phyloP scores from a whole-genome alignment of 2,888 invertebrate species.

The Andricus quercusramuli region DNA sequence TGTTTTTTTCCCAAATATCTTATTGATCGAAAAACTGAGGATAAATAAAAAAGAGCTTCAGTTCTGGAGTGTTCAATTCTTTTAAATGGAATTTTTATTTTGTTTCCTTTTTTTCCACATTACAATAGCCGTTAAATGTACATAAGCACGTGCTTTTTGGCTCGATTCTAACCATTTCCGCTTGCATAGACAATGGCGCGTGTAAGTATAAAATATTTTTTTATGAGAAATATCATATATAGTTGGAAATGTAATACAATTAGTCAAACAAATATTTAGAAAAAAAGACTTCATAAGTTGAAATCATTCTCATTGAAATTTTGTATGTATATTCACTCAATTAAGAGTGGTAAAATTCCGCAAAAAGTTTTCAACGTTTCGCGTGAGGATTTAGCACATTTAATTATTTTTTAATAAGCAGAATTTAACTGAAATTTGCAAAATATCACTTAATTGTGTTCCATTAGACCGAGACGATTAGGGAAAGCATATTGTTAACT shows the following conservation, averaged over 20 bases:
- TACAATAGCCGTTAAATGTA: slow-evolving; percentile 33
- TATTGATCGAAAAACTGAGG: background rate
- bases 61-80: background rate
- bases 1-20: background rate
- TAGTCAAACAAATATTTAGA: too few species aligned
- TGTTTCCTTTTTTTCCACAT: background rate
- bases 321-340: too few species aligned
- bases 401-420: too few species aligned
- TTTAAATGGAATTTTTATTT: background rate
- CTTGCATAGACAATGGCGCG: slow-evolving; percentile 24
- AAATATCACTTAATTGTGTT: background rate
- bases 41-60: background rate
- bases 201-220: background rate
- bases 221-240: background rate
- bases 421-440: background rate
- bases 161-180: slow-evolving; percentile 54
- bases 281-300: too few species aligned
- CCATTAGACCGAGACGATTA: slow-evolving; percentile 3
- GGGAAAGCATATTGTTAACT: background rate
- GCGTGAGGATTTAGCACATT: too few species aligned
- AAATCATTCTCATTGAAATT: too few species aligned
- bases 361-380: too few species aligned
- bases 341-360: too few species aligned
- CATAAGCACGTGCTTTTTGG: slow-evolving; percentile 57
- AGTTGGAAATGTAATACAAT: too few species aligned